A percentile compares a stretch with the other conserved stretches of the same genome.
phyloP scores from a whole-genome alignment of 2,888 invertebrate genomes.

The Protula sp. region DNA sequence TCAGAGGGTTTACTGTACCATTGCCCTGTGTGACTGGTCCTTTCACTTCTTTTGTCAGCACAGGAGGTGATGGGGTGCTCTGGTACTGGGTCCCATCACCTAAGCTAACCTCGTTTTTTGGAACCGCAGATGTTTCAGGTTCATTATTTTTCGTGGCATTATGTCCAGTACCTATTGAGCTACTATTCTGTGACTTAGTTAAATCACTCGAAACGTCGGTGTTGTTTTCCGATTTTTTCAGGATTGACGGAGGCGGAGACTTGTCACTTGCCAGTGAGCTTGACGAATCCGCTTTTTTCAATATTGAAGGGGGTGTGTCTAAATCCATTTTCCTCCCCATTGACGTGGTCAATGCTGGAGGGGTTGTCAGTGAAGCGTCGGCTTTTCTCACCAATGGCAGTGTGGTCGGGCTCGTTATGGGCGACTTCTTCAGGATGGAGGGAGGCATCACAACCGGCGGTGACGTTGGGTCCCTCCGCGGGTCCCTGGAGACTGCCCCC shows the following conservation, averaged over 20 bases:
- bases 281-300: not conserved
- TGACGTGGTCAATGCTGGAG: no score
- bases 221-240: not conserved
- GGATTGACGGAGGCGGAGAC: not conserved
- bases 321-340: not conserved
- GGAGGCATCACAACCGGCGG: not conserved
- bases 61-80: not conserved
- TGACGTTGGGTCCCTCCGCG: not conserved
- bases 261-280: not conserved
- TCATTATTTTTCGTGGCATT: not conserved
- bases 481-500: not conserved
- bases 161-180: not conserved
- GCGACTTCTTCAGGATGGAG: not conserved
- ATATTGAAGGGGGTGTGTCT: not conserved
- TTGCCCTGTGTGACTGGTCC: not conserved
- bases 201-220: not conserved
- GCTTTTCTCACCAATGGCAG: not conserved
- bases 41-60: not conserved
- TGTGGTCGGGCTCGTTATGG: not conserved
- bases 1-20: not conserved
- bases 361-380: no score
- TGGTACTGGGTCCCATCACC: not conserved
- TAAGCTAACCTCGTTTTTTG: not conserved
- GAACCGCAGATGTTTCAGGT: not conserved
- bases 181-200: not conserved